Conservation (phyloP, 1,140 invertebrate species). For the Nylanderia fulva region DNA sequence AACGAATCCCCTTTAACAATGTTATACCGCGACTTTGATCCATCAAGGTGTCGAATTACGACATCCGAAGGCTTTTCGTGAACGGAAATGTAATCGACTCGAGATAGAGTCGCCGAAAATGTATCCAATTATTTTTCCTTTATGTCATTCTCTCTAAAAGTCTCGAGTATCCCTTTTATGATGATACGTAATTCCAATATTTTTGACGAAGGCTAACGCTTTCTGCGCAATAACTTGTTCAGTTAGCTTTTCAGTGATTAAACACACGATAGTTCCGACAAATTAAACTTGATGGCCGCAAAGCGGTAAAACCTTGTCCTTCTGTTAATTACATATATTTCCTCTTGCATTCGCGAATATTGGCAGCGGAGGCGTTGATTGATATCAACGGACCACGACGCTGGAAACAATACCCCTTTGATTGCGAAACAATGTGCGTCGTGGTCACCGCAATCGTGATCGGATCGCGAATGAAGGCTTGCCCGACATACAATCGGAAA, state of each 20-base stretch:
- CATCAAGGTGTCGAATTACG: constrained; percentile 67
- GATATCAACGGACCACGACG: constrained; percentile 62
- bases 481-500: constrained; percentile 69
- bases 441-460: constrained; percentile 65
- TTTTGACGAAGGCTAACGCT: not conserved
- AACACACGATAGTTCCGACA: not conserved
- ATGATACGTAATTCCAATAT: not conserved
- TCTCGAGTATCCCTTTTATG: not conserved
- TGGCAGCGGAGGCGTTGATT: constrained; percentile 63
- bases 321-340: not conserved
- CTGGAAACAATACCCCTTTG: constrained; percentile 72
- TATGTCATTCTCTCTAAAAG: not conserved
- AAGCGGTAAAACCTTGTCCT: not conserved
- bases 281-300: not conserved
- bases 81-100: constrained; percentile 42
- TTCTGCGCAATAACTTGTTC: not conserved
- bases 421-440: constrained; percentile 73
- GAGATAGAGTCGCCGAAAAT: constrained; percentile 23
- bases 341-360: constrained; percentile 35
- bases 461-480: constrained; percentile 44
- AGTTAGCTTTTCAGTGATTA: not conserved
- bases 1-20: constrained; percentile 57
- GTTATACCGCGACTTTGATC: constrained; percentile 69
- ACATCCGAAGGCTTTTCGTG: constrained; percentile 62
- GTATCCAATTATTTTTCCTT: not conserved